These are phyloP conservation scores for Grallaria varia DNA, from an alignment of 2,113 vertebrate genomes.

Conservation along the genomic window DNA sequence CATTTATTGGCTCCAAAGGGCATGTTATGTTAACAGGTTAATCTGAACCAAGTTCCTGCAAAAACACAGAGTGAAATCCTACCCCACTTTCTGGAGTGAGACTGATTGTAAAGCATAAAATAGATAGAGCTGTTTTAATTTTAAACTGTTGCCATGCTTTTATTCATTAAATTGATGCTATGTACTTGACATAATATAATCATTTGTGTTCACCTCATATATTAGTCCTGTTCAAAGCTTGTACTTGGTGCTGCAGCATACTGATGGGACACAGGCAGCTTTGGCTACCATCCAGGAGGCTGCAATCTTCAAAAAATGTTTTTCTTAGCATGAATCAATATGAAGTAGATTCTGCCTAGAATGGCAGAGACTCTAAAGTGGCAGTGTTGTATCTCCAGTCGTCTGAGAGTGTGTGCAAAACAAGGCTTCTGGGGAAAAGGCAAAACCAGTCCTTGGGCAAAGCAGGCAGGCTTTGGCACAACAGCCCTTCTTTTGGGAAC, in stretches of 20 bases:
- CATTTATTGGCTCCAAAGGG: neutral
- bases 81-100: neutral
- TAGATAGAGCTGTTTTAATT: neutral
- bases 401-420: neutral
- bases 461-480: neutral
- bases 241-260: neutral
- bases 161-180: neutral
- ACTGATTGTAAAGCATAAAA: neutral
- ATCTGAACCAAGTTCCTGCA: neutral
- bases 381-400: neutral
- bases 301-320: neutral
- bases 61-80: neutral
- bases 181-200: neutral
- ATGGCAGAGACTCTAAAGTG: neutral
- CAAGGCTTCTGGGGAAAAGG: neutral
- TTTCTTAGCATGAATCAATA: neutral
- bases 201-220: neutral
- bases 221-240: neutral
- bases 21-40: neutral
- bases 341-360: neutral
- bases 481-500: neutral
- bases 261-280: neutral
- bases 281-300: neutral
- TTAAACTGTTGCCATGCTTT: neutral
- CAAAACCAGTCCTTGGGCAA: neutral